phyloP scores from a whole-genome alignment of 2,797 vertebrate species.

The Smutsia gigantea region DNA sequence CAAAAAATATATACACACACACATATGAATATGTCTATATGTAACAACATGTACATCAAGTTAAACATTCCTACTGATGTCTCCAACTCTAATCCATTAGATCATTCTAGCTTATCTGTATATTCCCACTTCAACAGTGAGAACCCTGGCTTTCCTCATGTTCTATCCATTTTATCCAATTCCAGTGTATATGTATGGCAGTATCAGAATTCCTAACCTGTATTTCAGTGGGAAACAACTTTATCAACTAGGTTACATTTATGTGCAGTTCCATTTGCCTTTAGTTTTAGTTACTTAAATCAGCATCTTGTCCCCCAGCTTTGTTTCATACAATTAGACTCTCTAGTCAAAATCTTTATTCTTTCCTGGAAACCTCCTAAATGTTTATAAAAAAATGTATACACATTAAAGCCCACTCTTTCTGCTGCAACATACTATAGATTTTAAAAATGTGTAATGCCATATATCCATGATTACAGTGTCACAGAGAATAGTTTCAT shows the following conservation, averaged over 20 bases:
- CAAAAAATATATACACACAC: not conserved
- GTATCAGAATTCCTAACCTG: not conserved
- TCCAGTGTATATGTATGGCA: not conserved
- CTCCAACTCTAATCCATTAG: not conserved
- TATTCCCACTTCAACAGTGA: not conserved
- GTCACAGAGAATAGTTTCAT: not conserved
- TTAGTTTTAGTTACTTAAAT: not conserved
- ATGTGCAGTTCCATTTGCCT: not conserved
- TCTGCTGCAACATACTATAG: not conserved
- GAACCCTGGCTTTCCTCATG: not conserved
- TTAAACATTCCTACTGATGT: not conserved
- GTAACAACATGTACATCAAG: not conserved
- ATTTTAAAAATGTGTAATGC: not conserved
- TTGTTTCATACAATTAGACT: not conserved
- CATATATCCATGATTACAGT: not conserved
- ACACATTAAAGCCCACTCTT: not conserved
- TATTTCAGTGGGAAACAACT: not conserved
- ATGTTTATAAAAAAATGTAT: not conserved
- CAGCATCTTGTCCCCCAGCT: not conserved
- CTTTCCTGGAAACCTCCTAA: not conserved
- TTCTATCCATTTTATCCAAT: not conserved
- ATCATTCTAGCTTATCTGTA: not conserved
- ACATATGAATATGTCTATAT: not conserved
- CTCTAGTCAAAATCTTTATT: not conserved
- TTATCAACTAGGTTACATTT: not conserved